A percentile compares a stretch with the other conserved stretches of the same genome.
Conservation (phyloP, 1,140 invertebrate genomes). For the Drosophila mojavensis region DNA sequence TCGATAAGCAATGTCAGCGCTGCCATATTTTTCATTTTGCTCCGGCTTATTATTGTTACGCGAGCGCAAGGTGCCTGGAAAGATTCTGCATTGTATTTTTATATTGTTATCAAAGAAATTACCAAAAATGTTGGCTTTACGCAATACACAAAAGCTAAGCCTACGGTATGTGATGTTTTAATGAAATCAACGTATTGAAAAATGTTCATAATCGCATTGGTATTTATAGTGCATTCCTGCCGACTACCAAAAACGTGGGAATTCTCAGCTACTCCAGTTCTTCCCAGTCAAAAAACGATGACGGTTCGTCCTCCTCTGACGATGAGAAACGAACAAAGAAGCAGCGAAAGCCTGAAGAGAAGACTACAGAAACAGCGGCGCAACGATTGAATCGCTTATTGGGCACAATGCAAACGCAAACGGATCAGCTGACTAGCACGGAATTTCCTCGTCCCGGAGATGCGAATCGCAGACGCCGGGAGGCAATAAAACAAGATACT, state of each 20-base stretch:
- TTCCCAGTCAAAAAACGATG: conserved; percentile 66
- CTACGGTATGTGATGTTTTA: conserved; percentile 33
- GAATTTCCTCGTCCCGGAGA: conserved; percentile 72
- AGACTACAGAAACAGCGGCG: conserved; percentile 61
- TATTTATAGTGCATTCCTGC: conserved; percentile 47
- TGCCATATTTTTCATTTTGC: conserved; percentile 14
- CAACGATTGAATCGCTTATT: conserved; percentile 69
- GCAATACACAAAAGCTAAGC: conserved; percentile 39
- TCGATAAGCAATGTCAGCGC: neutral
- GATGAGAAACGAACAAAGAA: conserved; percentile 65
- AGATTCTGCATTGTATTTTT: conserved; percentile 44
- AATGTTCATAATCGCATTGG: neutral
- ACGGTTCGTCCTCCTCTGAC: conserved; percentile 66
- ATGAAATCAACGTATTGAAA: neutral
- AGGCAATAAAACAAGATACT: conserved; percentile 60
- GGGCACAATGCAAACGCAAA: conserved; percentile 75
- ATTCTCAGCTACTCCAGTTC: conserved; percentile 36
- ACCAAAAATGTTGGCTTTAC: conserved; percentile 49
- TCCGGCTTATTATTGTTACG: conserved; percentile 65
- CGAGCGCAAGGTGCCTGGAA: conserved; percentile 44
- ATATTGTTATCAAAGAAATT: conserved; percentile 57
- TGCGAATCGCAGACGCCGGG: conserved; percentile 53
- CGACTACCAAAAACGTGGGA: conserved; percentile 67
- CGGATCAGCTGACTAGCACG: conserved; percentile 39
- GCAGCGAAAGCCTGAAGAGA: conserved; percentile 23